A percentile compares a stretch with the other conserved stretches of the same genome.
phyloP scores from a whole-genome alignment of 53 echinoderm and acorn worm genomes.

The Echinarachnius parma region DNA sequence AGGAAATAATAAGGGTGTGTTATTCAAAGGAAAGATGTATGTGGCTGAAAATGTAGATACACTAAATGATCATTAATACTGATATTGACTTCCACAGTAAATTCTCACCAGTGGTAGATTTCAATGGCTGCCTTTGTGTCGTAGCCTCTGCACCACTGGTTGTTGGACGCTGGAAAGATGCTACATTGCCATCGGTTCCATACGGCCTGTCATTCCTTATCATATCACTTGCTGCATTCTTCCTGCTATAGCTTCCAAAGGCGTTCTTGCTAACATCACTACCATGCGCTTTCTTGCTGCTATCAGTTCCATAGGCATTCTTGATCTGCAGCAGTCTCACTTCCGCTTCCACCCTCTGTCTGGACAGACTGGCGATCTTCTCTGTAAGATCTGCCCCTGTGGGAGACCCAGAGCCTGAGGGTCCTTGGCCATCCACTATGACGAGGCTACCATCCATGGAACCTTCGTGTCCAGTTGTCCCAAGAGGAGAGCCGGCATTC shows the following conservation, averaged over 20 bases:
- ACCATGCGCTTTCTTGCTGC: neutral
- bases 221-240: neutral
- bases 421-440: neutral
- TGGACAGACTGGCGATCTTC: constrained; percentile 34
- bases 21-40: no score
- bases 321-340: constrained; percentile 28
- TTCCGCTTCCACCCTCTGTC: constrained; percentile 35
- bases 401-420: no score
- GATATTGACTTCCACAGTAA: no score
- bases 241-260: neutral
- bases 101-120: no score
- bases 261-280: no score
- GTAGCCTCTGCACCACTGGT: constrained; percentile 32
- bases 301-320: neutral
- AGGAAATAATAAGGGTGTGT: no score
- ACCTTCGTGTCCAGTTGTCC: no score
- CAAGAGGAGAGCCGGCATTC: no score
- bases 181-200: neutral
- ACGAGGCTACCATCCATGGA: neutral
- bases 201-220: neutral
- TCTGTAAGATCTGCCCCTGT: constrained; percentile 34
- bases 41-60: no score
- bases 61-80: no score
- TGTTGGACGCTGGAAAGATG: constrained; percentile 6
- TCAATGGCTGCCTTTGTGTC: neutral